Evolutionary conservation across 2,797 vertebrate genomes (phyloP).

Genomic region (Lagorchestes hirsutus): DNA sequence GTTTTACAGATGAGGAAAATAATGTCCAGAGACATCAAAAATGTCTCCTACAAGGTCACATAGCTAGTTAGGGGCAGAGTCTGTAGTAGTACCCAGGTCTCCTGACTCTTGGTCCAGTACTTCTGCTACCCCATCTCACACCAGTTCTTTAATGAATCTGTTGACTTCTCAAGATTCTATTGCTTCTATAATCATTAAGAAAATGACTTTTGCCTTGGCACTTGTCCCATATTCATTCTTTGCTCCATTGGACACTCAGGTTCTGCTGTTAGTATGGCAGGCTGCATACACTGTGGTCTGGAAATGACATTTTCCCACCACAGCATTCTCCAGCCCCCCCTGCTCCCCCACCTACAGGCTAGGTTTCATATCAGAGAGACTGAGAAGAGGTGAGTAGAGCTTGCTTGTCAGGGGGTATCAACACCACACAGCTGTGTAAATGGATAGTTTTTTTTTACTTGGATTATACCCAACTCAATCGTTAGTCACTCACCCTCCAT

Average conservation of each 20-base stretch:
- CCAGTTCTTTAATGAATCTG: background rate
- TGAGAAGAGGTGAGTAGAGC: background rate
- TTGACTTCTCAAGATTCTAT: background rate
- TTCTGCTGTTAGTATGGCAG: background rate
- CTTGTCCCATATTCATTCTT: background rate
- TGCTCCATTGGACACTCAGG: background rate
- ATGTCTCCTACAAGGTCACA: background rate
- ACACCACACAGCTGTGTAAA: conserved; percentile 3
- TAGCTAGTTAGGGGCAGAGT: background rate
- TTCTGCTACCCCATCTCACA: background rate
- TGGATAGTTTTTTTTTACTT: conserved; percentile 54
- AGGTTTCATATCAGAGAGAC: conserved; percentile 39
- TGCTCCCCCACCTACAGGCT: background rate
- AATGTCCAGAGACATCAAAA: background rate
- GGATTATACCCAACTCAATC: conserved; percentile 52
- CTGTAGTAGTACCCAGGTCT: background rate
- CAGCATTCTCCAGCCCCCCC: background rate
- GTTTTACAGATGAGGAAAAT: background rate
- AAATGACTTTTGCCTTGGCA: background rate
- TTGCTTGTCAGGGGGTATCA: conserved; percentile 54
- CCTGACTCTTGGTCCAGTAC: background rate
- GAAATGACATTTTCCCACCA: conserved; percentile 34
- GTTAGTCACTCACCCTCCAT: conserved; percentile 63
- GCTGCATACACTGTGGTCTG: background rate
- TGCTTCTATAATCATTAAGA: background rate